These are phyloP conservation scores for Macrobrachium rosenbergii DNA, from an alignment of 1,140 invertebrate species.

Conservation along the genomic window DNA sequence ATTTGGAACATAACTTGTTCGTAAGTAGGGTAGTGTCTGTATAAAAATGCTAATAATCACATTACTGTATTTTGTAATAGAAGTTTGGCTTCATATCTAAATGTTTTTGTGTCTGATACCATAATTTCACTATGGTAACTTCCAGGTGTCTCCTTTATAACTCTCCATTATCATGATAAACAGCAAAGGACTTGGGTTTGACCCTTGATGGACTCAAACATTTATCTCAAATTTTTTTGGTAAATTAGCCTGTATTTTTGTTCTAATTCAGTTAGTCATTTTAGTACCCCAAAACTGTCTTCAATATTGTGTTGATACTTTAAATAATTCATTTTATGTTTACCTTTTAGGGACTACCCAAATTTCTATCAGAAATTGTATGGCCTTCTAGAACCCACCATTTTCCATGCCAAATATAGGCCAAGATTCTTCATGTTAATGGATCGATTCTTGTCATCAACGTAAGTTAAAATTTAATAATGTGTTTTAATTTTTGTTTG, in stretches of 20 bases:
- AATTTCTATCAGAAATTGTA: conserved; percentile 96
- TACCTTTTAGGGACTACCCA: conserved; percentile 82
- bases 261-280: background rate
- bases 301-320: background rate
- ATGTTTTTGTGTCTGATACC: too few species aligned
- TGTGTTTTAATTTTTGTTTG: background rate
- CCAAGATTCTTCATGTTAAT: conserved; percentile 75
- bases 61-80: too few species aligned
- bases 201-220: too few species aligned
- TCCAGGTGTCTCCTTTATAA: too few species aligned
- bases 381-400: conserved; percentile 88
- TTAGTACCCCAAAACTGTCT: background rate
- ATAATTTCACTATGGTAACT: too few species aligned
- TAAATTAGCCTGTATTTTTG: background rate
- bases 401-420: conserved; percentile 92
- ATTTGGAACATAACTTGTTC: too few species aligned
- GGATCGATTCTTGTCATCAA: conserved; percentile 50
- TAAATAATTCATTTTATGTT: conserved; percentile 67
- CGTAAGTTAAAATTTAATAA: conserved; percentile 23
- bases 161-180: too few species aligned
- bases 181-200: too few species aligned
- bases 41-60: too few species aligned
- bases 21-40: too few species aligned
- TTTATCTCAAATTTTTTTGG: too few species aligned
- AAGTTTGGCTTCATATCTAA: too few species aligned